Evolutionary conservation across 2,888 invertebrate genomes (phyloP).

Genomic region (Agrochola litura): DNA sequence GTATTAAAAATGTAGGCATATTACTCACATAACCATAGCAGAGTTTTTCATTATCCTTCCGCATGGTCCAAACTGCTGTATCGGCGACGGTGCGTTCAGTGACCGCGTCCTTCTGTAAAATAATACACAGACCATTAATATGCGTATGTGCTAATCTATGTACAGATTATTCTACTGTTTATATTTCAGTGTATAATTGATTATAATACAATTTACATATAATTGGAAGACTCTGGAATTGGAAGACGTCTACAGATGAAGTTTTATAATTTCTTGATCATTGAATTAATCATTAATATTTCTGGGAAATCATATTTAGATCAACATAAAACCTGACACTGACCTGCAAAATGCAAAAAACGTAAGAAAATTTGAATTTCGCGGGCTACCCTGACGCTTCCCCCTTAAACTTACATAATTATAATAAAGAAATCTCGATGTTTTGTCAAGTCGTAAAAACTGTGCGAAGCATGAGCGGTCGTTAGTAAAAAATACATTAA

Average conservation of each 20-base stretch:
- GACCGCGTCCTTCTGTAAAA: conserved; percentile 97
- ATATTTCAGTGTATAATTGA: conserved; percentile 1
- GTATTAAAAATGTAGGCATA: neutral
- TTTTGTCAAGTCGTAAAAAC: neutral
- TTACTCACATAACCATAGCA: conserved; percentile 97
- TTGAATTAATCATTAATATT: neutral
- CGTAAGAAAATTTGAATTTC: no score
- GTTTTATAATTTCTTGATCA: neutral
- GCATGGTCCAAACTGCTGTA: conserved; percentile 99
- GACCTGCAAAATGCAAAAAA: no score
- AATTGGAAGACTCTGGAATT: conserved; percentile 25
- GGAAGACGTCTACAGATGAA: neutral
- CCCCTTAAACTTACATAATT: neutral
- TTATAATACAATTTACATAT: conserved; percentile 25
- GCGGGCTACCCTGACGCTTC: no score
- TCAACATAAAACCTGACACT: no score
- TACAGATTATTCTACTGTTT: neutral
- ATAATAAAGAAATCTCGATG: neutral
- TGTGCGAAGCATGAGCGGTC: neutral
- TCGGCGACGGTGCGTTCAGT: conserved; percentile 98
- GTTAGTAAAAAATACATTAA: neutral
- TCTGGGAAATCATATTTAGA: neutral
- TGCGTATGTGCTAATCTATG: conserved; percentile 8
- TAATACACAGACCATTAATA: conserved; percentile 14
- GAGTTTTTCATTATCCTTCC: conserved; percentile 99